Conservation (phyloP, 2,797 vertebrate genomes). For the Pseudopleuronectes americanus region DNA sequence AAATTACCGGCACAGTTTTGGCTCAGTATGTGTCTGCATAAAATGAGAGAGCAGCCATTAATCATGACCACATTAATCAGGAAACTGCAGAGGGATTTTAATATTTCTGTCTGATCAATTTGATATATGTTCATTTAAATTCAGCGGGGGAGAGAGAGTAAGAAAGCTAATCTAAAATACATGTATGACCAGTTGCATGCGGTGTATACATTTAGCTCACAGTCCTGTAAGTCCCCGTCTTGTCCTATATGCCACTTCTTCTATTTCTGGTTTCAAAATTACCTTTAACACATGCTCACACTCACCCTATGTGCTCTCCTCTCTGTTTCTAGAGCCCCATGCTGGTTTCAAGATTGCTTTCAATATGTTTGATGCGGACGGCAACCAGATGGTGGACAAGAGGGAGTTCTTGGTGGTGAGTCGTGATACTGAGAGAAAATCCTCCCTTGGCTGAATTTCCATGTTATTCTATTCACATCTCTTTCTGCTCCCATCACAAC, state of each 20-base stretch:
- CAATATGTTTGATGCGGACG: slow-evolving; percentile 99
- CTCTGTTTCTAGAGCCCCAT: slow-evolving; percentile 90
- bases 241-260: slow-evolving; percentile 16
- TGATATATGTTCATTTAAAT: neutral
- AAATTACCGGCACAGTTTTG: neutral
- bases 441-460: slow-evolving; percentile 13
- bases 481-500: neutral
- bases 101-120: neutral
- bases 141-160: neutral
- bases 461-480: slow-evolving; percentile 18
- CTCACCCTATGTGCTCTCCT: slow-evolving; percentile 67
- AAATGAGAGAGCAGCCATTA: neutral
- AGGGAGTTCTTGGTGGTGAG: slow-evolving; percentile 98
- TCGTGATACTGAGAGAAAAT: slow-evolving; percentile 57
- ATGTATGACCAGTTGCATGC: neutral
- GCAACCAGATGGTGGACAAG: slow-evolving; percentile 99
- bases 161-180: neutral
- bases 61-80: slow-evolving; percentile 9
- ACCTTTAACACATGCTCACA: slow-evolving; percentile 38
- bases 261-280: slow-evolving; percentile 50
- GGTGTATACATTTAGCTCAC: neutral
- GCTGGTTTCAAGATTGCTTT: slow-evolving; percentile 99
- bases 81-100: neutral
- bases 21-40: neutral
- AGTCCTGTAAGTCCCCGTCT: neutral